Evolutionary conservation across 2,797 vertebrate species (phyloP).

Genomic region (Melopsittacus undulatus): DNA sequence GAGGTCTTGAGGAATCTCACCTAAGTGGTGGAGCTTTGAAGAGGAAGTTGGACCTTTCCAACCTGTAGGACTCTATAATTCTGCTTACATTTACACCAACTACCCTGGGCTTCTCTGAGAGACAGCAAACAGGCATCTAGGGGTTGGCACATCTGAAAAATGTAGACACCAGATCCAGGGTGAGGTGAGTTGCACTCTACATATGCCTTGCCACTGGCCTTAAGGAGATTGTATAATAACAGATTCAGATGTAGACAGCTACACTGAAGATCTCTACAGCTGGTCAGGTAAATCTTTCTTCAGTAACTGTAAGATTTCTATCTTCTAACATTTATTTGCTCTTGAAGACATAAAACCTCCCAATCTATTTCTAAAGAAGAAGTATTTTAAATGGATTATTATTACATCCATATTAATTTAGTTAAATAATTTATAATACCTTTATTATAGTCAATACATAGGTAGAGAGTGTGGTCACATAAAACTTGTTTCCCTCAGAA

Average conservation of each 20-base stretch:
- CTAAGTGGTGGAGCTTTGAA: neutral
- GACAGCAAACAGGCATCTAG: fast-evolving
- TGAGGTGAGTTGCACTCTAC: neutral
- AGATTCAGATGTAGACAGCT: neutral
- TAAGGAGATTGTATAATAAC: neutral
- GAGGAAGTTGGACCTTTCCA: neutral
- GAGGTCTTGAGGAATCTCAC: neutral
- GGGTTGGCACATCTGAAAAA: neutral
- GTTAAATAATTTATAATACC: neutral
- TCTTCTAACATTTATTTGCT: neutral
- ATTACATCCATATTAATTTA: neutral
- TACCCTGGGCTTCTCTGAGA: neutral
- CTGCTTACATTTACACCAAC: neutral
- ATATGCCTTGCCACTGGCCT: neutral
- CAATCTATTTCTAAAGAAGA: neutral
- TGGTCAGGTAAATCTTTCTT: neutral
- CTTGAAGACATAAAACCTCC: neutral
- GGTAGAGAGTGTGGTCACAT: neutral
- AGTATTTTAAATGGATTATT: neutral
- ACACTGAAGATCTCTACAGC: neutral
- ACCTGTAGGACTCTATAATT: neutral
- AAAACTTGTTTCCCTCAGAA: neutral
- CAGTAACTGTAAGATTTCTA: neutral
- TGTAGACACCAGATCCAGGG: neutral
- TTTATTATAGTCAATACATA: neutral